These are phyloP conservation scores for Scopus umbretta DNA, from an alignment of 2,113 vertebrate species.

Conservation along the genomic window DNA sequence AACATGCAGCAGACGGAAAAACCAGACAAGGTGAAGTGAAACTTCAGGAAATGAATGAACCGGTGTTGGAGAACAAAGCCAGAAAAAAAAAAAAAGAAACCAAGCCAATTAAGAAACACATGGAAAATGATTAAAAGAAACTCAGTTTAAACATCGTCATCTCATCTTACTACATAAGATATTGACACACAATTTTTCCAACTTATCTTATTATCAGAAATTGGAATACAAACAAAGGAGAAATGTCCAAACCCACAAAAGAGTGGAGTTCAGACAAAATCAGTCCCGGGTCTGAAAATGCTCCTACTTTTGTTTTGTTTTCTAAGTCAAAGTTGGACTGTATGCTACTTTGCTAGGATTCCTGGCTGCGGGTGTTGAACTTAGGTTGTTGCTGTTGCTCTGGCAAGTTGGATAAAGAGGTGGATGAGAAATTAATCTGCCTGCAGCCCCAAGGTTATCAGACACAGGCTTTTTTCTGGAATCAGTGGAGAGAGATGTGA, in stretches of 20 bases:
- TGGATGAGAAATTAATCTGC: not conserved
- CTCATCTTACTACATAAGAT: not conserved
- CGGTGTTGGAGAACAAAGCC: slow-evolving; percentile 54
- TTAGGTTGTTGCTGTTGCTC: not conserved
- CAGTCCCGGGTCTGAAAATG: not conserved
- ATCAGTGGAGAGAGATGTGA: not conserved
- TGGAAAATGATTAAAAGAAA: slow-evolving; percentile 2
- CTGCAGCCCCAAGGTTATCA: not conserved
- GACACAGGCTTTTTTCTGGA: not conserved
- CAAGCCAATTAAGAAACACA: slow-evolving; percentile 12
- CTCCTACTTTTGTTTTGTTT: not conserved
- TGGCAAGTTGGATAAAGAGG: not conserved
- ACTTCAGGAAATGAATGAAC: slow-evolving; percentile 67
- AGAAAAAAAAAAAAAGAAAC: not conserved
- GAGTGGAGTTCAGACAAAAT: not conserved
- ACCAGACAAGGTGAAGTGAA: slow-evolving; percentile 58
- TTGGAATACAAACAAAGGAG: not conserved
- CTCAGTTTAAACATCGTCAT: not conserved
- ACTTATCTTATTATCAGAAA: not conserved
- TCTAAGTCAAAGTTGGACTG: not conserved
- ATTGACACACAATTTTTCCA: not conserved
- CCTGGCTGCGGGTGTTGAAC: not conserved
- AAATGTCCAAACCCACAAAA: not conserved
- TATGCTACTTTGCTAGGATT: not conserved
- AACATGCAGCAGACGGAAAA: slow-evolving; percentile 54